Conservation (phyloP, 2,888 invertebrate species). For the Cryptosula pallasiana region DNA sequence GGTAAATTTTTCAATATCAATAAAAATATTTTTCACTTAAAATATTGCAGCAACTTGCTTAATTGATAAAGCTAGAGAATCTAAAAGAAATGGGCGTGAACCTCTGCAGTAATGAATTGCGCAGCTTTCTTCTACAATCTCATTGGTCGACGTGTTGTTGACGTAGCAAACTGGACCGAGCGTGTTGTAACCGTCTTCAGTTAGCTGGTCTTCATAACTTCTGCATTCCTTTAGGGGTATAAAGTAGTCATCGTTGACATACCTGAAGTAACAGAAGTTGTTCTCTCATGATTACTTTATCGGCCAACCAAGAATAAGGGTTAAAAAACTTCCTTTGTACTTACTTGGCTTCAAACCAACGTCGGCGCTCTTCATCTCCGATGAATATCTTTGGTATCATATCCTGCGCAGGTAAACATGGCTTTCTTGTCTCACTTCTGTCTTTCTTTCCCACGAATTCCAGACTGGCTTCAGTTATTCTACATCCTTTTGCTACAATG, state of each 20-base stretch:
- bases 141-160: not conserved
- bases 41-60: too few species aligned
- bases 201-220: slow-evolving; percentile 14
- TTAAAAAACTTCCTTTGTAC: too few species aligned
- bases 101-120: slow-evolving; percentile 3
- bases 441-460: slow-evolving; percentile 18
- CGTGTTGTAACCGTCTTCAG: not conserved
- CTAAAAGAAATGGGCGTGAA: too few species aligned
- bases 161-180: slow-evolving; percentile 1
- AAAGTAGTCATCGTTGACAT: slow-evolving; percentile 17
- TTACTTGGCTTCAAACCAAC: slow-evolving; percentile 15
- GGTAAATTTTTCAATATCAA: too few species aligned
- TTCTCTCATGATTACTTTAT: too few species aligned
- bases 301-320: too few species aligned
- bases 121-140: slow-evolving; percentile 1
- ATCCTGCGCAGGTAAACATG: slow-evolving; percentile 3
- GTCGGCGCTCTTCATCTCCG: not conserved
- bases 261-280: not conserved
- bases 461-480: slow-evolving; percentile 8
- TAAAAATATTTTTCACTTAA: too few species aligned
- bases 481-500: not conserved
- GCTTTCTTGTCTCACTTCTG: slow-evolving; percentile 13
- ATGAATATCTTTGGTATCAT: not conserved
- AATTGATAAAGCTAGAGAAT: too few species aligned
- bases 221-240: not conserved